Evolutionary conservation across 2,113 vertebrate genomes (phyloP).

Genomic region (Sula dactylatra): DNA sequence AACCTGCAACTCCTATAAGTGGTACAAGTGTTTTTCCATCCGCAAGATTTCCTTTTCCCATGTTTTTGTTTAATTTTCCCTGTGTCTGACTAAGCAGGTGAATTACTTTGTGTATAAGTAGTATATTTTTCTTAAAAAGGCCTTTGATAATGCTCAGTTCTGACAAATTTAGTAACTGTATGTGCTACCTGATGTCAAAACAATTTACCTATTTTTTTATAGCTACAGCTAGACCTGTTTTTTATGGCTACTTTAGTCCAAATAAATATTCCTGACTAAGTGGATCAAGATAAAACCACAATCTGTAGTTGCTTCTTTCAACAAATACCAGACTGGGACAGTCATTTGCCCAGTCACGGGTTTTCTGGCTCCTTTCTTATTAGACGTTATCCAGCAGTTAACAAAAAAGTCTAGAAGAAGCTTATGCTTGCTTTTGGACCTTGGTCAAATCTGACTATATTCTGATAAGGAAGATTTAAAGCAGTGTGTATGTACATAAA

Average conservation of each 20-base stretch:
- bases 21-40: background rate
- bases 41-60: background rate
- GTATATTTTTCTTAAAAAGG: background rate
- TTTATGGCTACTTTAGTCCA: background rate
- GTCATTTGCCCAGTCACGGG: background rate
- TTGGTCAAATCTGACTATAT: background rate
- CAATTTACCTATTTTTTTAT: background rate
- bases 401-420: background rate
- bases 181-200: background rate
- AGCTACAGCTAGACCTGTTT: background rate
- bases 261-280: background rate
- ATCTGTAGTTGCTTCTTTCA: constrained; percentile 5
- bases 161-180: background rate
- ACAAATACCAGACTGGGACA: background rate
- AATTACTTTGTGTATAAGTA: background rate
- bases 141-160: background rate
- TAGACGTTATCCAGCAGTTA: background rate
- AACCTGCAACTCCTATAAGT: background rate
- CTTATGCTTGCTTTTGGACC: background rate
- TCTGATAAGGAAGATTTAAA: constrained; percentile 27
- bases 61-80: background rate
- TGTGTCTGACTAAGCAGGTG: background rate
- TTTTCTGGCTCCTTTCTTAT: background rate
- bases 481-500: background rate
- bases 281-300: constrained; percentile 24